These are phyloP conservation scores for Callorhinus ursinus DNA, from an alignment of 2,113 vertebrate genomes.

Conservation along the genomic window DNA sequence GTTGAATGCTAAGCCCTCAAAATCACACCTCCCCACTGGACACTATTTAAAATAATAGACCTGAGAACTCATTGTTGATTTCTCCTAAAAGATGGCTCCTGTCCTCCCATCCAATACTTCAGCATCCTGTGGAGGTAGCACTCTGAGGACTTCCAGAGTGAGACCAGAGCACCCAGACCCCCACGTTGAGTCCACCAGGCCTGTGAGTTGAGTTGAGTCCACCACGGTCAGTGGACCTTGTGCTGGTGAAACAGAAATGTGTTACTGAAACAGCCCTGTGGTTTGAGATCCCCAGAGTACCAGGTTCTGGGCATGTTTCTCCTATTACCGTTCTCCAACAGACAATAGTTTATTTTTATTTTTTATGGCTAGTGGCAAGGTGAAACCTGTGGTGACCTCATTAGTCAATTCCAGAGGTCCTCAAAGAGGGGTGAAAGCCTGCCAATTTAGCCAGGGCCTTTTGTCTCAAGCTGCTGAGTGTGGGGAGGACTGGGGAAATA, in stretches of 20 bases:
- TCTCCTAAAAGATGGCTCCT: background rate
- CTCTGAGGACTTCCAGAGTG: background rate
- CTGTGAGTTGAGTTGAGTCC: background rate
- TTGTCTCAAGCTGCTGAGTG: background rate
- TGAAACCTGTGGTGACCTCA: conserved; percentile 81
- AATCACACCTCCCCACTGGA: background rate
- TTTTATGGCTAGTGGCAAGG: conserved; percentile 75
- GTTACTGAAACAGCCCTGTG: conserved; percentile 70
- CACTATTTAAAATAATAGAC: background rate
- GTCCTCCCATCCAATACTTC: background rate
- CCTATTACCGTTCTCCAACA: conserved; percentile 30
- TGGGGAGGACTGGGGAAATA: background rate
- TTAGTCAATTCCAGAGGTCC: conserved; percentile 78
- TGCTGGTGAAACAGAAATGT: conserved; percentile 65
- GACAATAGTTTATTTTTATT: conserved; percentile 70
- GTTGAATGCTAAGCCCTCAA: background rate
- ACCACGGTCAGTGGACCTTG: conserved; percentile 68
- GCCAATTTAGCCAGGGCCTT: background rate
- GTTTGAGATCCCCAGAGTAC: conserved; percentile 68
- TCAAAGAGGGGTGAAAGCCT: conserved; percentile 58
- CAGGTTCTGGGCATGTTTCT: background rate
- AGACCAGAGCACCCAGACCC: background rate
- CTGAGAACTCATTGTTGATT: background rate
- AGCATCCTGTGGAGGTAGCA: conserved; percentile 56
- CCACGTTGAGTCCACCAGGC: conserved; percentile 57